Evolutionary conservation across 1,140 invertebrate genomes (phyloP).

Genomic region (Calephelis virginiensis): DNA sequence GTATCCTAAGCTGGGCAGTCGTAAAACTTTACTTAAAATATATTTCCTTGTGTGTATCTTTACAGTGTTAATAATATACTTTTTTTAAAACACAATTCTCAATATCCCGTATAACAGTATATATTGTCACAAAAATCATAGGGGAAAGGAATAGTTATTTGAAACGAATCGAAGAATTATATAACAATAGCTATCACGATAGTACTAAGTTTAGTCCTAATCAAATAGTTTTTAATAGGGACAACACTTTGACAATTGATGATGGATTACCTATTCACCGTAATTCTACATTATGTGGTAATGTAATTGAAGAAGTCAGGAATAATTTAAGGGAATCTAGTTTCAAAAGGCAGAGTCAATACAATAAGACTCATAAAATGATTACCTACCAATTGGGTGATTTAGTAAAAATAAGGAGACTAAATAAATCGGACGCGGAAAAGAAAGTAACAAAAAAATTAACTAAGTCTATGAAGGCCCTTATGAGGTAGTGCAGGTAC

Average conservation of each 20-base stretch:
- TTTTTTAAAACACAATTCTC: too few relatives aligned
- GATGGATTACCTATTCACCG: not conserved
- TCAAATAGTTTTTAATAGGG: conserved; percentile 48
- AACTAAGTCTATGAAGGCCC: conserved; percentile 22
- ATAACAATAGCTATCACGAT: conserved; percentile 53
- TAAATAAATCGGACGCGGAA: conserved; percentile 28
- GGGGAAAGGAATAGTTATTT: not conserved
- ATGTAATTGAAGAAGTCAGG: conserved; percentile 13
- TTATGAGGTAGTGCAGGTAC: conserved; percentile 13
- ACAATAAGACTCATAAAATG: conserved; percentile 25
- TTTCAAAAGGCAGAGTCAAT: conserved; percentile 1
- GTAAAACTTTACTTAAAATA: too few relatives aligned
- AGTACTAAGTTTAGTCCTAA: conserved; percentile 48
- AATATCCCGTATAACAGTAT: too few relatives aligned
- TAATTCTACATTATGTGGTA: not conserved
- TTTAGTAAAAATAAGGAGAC: conserved; percentile 31
- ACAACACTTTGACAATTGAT: conserved; percentile 21
- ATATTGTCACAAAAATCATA: not conserved
- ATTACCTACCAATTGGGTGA: conserved; percentile 22
- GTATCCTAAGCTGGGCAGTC: too few relatives aligned
- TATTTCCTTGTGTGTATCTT: too few relatives aligned
- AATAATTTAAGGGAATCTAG: conserved; percentile 25
- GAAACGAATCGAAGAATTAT: conserved; percentile 36
- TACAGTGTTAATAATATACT: too few relatives aligned
- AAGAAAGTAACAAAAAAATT: conserved; percentile 32